phyloP scores from a whole-genome alignment of 2,888 invertebrate species.

The Marronus borbonicus region DNA sequence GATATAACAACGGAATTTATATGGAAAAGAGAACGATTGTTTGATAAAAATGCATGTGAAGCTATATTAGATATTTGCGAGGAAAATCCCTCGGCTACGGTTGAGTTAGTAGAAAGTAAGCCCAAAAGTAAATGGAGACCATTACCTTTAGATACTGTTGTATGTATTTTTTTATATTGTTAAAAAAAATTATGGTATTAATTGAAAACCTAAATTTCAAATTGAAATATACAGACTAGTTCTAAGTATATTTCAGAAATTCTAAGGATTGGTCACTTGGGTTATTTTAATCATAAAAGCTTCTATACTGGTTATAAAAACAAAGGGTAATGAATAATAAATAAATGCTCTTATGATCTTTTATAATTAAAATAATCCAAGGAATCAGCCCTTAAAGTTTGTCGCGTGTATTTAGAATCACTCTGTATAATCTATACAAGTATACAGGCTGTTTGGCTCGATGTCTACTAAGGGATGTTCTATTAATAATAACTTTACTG shows the following conservation, averaged over 20 bases:
- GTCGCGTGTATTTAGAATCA: too few species aligned
- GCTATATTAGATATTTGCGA: conserved; percentile 86
- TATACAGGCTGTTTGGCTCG: not conserved
- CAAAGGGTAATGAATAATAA: too few species aligned
- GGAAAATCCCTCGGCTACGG: conserved; percentile 82
- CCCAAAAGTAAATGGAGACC: conserved; percentile 98
- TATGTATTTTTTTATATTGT: conserved; percentile 69
- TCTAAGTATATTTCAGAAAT: too few species aligned
- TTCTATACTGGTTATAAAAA: too few species aligned
- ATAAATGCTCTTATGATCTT: too few species aligned
- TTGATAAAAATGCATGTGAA: conserved; percentile 88
- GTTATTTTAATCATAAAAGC: too few species aligned
- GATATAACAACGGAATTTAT: conserved; percentile 86
- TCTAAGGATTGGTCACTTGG: too few species aligned
- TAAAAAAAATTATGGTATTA: too few species aligned
- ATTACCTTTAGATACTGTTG: conserved; percentile 94
- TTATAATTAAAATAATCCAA: too few species aligned
- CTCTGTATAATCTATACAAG: not conserved
- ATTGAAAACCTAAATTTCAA: too few species aligned
- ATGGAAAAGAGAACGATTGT: conserved; percentile 91
- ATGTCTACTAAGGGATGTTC: not conserved
- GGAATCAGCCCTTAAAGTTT: not conserved
- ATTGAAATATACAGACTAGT: too few species aligned
- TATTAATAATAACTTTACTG: too few species aligned
- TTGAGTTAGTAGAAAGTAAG: conserved; percentile 84